phyloP scores from a whole-genome alignment of 1,140 invertebrate species.

The Caerostris extrusa region DNA sequence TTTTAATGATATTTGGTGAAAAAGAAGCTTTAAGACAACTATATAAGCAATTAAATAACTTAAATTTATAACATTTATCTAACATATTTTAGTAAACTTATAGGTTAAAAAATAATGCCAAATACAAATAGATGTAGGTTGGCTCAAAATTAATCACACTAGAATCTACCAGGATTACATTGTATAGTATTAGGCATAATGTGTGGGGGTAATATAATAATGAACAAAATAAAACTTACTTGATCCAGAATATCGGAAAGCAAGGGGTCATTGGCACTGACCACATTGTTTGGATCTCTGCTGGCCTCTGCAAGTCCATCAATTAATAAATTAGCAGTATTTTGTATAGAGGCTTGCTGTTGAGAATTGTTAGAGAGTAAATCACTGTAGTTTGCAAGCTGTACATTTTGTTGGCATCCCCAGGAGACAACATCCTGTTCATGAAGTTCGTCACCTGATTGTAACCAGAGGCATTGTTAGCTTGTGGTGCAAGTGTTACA shows the following conservation, averaged over 20 bases:
- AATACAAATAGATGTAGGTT: not conserved
- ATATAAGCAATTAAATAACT: too few species aligned
- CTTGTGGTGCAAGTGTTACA: conserved; percentile 63
- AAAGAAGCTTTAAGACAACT: too few species aligned
- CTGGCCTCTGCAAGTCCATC: conserved; percentile 41
- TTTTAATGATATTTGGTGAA: too few species aligned
- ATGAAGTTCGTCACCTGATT: conserved; percentile 10
- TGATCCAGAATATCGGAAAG: conserved; percentile 91
- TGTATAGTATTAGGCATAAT: too few species aligned
- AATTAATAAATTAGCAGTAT: conserved; percentile 43
- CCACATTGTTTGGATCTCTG: conserved; percentile 45
- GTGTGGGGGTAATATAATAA: not conserved
- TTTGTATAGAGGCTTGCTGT: conserved; percentile 39
- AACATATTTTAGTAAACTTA: not conserved
- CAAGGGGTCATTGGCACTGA: conserved; percentile 85
- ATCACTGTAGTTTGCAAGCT: conserved; percentile 26
- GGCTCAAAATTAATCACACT: not conserved
- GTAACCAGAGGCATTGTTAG: not conserved
- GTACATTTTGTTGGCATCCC: conserved; percentile 9
- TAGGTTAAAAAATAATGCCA: not conserved
- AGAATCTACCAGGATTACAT: too few species aligned
- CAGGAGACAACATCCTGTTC: conserved; percentile 15
- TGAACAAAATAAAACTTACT: conserved; percentile 81
- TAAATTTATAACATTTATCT: not conserved
- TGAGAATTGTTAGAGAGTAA: conserved; percentile 30